Evolutionary conservation across 35 echinoderm and acorn worm species (phyloP).

Genomic region (Hemicentrotus pulcherrimus): DNA sequence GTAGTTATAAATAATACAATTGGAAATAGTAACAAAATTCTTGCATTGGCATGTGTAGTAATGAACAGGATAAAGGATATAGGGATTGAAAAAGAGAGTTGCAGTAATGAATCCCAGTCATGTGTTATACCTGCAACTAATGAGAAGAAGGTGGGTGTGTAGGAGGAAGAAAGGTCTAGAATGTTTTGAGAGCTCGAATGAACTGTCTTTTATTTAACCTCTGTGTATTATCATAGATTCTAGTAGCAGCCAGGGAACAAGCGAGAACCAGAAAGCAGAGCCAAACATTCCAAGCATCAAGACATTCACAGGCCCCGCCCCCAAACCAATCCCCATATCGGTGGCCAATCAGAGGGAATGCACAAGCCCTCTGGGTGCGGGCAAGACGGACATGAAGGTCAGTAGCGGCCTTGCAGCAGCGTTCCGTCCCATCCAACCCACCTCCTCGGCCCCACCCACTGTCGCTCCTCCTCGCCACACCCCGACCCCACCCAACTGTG

Average conservation of each 20-base stretch:
- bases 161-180: neutral
- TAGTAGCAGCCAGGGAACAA: constrained; percentile 26
- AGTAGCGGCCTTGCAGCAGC: constrained; percentile 30
- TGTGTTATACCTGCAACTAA: neutral
- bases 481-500: neutral
- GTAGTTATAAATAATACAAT: too few species aligned
- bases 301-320: neutral
- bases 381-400: constrained; percentile 18
- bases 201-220: neutral
- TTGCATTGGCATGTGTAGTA: too few species aligned
- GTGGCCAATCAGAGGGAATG: neutral
- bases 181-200: neutral
- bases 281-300: neutral
- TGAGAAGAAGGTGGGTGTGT: too few species aligned
- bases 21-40: too few species aligned
- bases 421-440: constrained; percentile 40
- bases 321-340: constrained; percentile 27
- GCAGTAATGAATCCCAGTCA: neutral
- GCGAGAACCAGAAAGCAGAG: neutral
- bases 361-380: constrained; percentile 36
- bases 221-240: neutral
- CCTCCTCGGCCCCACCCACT: neutral
- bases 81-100: too few species aligned
- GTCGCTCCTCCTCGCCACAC: neutral
- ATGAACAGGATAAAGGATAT: too few species aligned